Evolutionary conservation across 1,140 invertebrate genomes (phyloP).

Genomic region (Vanessa atalanta): DNA sequence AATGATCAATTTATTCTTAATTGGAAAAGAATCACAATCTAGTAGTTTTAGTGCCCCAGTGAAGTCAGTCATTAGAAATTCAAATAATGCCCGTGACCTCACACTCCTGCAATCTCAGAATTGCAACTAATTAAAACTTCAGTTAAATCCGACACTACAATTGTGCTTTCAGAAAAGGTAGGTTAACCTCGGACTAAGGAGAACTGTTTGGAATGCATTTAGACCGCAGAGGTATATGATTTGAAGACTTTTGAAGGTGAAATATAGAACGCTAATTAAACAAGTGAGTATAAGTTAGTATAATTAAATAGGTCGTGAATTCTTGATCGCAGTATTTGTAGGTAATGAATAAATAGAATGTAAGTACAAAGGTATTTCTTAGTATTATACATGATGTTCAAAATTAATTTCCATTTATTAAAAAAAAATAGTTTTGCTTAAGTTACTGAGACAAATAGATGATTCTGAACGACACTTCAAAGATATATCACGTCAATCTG

Average conservation of each 20-base stretch:
- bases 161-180: slow-evolving; percentile 70
- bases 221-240: slow-evolving; percentile 37
- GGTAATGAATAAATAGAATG: too few relatives aligned
- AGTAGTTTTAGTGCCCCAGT: neutral
- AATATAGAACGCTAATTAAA: too few relatives aligned
- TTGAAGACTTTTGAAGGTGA: neutral
- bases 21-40: neutral
- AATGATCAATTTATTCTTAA: neutral
- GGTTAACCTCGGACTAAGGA: slow-evolving; percentile 56
- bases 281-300: too few relatives aligned
- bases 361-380: too few relatives aligned
- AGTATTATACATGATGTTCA: too few relatives aligned
- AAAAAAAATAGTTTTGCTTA: too few relatives aligned
- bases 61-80: slow-evolving; percentile 45
- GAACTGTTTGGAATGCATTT: slow-evolving; percentile 30
- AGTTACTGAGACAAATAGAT: too few relatives aligned
- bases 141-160: slow-evolving; percentile 68
- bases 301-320: too few relatives aligned
- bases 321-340: too few relatives aligned
- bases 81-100: slow-evolving; percentile 47
- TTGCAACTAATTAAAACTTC: slow-evolving; percentile 77
- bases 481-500: too few relatives aligned
- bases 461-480: too few relatives aligned
- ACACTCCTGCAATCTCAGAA: slow-evolving; percentile 66
- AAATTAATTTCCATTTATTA: too few relatives aligned